Conservation (phyloP, 2,888 invertebrate species). For the Tetragnatha montana region DNA sequence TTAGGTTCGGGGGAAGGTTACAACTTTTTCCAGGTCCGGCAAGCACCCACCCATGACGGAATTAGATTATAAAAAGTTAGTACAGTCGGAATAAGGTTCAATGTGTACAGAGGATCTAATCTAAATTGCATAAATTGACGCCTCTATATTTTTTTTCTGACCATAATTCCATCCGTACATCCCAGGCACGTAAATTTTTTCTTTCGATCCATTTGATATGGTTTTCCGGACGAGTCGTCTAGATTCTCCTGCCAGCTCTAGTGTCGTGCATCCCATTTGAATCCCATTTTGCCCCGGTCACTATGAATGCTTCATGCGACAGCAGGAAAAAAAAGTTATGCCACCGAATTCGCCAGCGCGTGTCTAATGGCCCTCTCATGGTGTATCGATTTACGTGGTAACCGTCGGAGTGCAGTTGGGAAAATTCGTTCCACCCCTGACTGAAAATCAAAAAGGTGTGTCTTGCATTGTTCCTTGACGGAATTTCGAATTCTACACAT, state of each 20-base stretch:
- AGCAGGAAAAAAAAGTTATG: neutral
- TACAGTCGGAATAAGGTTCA: too few species aligned
- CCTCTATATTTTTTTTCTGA: too few species aligned
- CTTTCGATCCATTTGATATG: neutral
- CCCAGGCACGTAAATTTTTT: too few species aligned
- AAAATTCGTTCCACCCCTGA: neutral
- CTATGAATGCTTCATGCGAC: neutral
- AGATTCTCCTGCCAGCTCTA: neutral
- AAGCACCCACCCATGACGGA: too few species aligned
- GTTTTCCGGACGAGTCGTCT: neutral
- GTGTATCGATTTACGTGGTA: slow-evolving; percentile 20
- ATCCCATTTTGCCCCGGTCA: neutral
- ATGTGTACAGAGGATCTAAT: too few species aligned
- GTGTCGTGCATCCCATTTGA: neutral
- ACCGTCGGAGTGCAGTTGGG: slow-evolving; percentile 17
- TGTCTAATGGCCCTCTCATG: neutral
- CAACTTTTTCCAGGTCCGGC: too few species aligned
- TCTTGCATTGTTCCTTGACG: neutral
- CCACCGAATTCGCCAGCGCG: slow-evolving; percentile 14
- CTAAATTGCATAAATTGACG: too few species aligned
- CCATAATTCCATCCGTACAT: too few species aligned
- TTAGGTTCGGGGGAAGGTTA: too few species aligned
- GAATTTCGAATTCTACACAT: neutral
- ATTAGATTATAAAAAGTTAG: too few species aligned
- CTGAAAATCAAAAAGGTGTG: neutral